Percentiles rank a stretch among this genome's conserved stretches.
These are phyloP conservation scores for Mythimna ferrago DNA, from an alignment of 2,888 invertebrate genomes.

Conservation along the genomic window DNA sequence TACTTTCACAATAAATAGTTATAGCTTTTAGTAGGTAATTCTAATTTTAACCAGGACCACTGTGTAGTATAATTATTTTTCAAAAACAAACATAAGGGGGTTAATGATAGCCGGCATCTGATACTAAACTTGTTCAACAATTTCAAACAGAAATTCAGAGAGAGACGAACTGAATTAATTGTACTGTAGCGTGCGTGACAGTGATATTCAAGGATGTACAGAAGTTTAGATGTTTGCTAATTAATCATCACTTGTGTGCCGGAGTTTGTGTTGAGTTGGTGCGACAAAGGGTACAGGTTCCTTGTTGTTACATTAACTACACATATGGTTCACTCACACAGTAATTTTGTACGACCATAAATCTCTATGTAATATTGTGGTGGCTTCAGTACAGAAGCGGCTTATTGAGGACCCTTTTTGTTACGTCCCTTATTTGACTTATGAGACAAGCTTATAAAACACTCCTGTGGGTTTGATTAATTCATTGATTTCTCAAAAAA, in stretches of 20 bases:
- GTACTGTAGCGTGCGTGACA: conserved; percentile 58
- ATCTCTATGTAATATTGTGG: conserved; percentile 38
- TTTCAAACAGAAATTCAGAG: conserved; percentile 50
- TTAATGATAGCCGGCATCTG: conserved; percentile 61
- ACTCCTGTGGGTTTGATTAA: conserved; percentile 32
- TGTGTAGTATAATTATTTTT: no score
- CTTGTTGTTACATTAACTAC: conserved; percentile 8
- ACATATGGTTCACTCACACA: conserved; percentile 1
- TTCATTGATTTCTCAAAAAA: conserved; percentile 6
- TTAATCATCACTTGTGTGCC: conserved; percentile 38
- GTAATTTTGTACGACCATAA: conserved; percentile 27
- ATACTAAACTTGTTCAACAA: conserved; percentile 37
- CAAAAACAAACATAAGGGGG: conserved; percentile 33
- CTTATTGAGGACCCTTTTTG: conserved; percentile 35
- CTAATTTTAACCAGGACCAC: no score
- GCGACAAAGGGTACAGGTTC: conserved; percentile 12
- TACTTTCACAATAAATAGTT: no score
- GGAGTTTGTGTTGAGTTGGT: conserved; percentile 19
- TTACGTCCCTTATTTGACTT: conserved; percentile 31
- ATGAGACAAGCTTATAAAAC: conserved; percentile 34
- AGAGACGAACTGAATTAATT: conserved; percentile 58
- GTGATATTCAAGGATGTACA: conserved; percentile 57
- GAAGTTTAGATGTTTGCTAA: conserved; percentile 33
- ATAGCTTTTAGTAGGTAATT: no score
- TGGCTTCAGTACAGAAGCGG: conserved; percentile 17